Evolutionary conservation across 2,888 invertebrate genomes (phyloP).

Genomic region (Oscheius sp.): DNA sequence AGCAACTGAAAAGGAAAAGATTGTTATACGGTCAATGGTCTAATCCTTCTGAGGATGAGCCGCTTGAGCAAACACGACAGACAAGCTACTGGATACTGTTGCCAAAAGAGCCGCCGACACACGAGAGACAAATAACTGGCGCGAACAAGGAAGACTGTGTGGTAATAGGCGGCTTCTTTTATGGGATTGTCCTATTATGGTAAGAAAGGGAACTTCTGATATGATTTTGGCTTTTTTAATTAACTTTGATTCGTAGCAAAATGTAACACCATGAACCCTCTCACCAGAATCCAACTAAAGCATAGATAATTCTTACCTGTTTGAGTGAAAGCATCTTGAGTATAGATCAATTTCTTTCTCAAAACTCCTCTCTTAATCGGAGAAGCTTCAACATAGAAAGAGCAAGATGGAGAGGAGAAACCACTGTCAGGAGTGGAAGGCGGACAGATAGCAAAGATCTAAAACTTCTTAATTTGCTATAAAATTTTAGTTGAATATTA

Average conservation of each 20-base stretch:
- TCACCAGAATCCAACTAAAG: too few species aligned
- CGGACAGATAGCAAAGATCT: conserved; percentile 14
- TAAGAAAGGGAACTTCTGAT: background rate
- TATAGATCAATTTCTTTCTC: background rate
- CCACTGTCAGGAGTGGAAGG: conserved; percentile 4
- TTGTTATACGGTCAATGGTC: too few species aligned
- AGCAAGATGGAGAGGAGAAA: conserved; percentile 18
- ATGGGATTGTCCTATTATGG: background rate
- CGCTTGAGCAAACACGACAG: conserved; percentile 13
- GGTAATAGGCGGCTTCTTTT: conserved; percentile 9
- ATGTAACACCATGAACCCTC: too few species aligned
- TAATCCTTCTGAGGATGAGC: conserved; percentile 14
- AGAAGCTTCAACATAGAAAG: background rate
- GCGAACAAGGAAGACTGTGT: conserved; percentile 9
- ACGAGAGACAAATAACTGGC: conserved; percentile 9
- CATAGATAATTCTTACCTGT: conserved; percentile 1
- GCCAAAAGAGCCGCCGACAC: conserved; percentile 10
- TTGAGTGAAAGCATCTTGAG: conserved; percentile 19
- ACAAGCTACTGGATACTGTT: conserved; percentile 14
- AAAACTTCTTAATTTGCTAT: background rate
- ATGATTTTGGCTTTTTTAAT: background rate
- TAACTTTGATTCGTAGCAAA: too few species aligned
- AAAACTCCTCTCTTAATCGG: background rate
- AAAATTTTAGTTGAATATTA: background rate
- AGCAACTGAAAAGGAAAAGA: conserved; percentile 3